These are phyloP conservation scores for Epistrophella euchroma DNA, from an alignment of 2,888 invertebrate genomes.

Conservation along the genomic window DNA sequence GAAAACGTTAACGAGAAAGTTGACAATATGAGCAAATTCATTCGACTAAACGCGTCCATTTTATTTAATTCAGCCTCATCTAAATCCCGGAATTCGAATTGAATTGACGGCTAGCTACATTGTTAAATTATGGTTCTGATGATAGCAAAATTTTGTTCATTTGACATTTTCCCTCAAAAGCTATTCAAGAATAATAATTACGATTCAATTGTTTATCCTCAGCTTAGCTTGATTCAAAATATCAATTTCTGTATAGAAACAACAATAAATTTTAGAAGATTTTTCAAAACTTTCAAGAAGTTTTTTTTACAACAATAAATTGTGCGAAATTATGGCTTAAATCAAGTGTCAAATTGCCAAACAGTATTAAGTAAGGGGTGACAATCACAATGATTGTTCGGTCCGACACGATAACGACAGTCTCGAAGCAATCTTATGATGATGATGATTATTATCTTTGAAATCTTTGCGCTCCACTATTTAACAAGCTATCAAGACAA, in stretches of 20 bases:
- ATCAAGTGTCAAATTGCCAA: constrained; percentile 17
- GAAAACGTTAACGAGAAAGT: no score
- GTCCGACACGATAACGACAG: background rate
- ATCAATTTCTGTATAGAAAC: no score
- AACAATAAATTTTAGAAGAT: no score
- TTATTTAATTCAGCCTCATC: no score
- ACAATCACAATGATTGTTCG: background rate
- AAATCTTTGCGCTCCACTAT: constrained; percentile 70
- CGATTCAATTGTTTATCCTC: background rate
- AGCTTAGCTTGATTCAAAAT: no score
- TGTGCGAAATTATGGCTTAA: background rate
- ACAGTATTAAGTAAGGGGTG: constrained; percentile 18
- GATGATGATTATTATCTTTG: constrained; percentile 68
- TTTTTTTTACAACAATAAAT: background rate
- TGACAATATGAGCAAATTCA: no score
- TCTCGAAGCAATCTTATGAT: constrained; percentile 47
- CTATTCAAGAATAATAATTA: background rate
- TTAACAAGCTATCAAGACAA: constrained; percentile 75
- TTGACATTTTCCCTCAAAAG: background rate
- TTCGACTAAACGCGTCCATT: no score
- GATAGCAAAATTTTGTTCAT: background rate
- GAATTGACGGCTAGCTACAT: background rate
- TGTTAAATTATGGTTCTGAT: background rate
- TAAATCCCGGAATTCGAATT: no score
- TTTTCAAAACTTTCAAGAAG: no score